phyloP scores from a whole-genome alignment of 2,113 vertebrate genomes.

The Aix galericulata region DNA sequence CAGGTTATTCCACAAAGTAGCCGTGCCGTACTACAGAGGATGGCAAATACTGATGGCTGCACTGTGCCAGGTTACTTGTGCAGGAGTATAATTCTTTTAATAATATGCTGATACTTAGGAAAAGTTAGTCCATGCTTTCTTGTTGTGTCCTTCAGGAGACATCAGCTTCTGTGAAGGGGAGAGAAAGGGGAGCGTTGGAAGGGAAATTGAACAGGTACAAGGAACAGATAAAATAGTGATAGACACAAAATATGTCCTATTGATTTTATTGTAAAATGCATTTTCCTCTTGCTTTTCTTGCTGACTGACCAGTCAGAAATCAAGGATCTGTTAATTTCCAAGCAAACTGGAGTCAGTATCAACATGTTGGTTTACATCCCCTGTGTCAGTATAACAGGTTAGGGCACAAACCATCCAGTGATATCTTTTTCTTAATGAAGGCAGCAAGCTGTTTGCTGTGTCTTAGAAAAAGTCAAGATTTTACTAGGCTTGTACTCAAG shows the following conservation, averaged over 20 bases:
- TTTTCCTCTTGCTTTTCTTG: not conserved
- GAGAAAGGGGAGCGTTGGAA: not conserved
- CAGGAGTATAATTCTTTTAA: not conserved
- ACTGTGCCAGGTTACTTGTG: not conserved
- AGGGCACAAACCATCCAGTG: not conserved
- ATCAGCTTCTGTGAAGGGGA: not conserved
- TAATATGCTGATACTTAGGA: not conserved
- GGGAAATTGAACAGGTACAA: not conserved
- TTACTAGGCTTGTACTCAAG: not conserved
- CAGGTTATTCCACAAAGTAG: not conserved
- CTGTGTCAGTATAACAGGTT: not conserved
- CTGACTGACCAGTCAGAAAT: not conserved
- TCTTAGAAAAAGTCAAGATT: not conserved
- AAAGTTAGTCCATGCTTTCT: not conserved
- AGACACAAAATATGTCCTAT: not conserved
- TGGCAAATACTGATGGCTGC: not conserved
- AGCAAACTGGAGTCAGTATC: not conserved
- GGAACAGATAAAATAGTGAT: not conserved
- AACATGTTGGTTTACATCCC: not conserved
- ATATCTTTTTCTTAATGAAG: not conserved
- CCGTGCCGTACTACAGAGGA: not conserved
- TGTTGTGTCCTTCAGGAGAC: not conserved
- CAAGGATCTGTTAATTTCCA: not conserved
- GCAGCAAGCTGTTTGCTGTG: not conserved
- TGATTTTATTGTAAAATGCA: not conserved